A percentile compares a stretch with the other conserved stretches of the same genome.
These are phyloP conservation scores for Autographa gamma DNA, from an alignment of 2,888 invertebrate genomes.

Conservation along the genomic window DNA sequence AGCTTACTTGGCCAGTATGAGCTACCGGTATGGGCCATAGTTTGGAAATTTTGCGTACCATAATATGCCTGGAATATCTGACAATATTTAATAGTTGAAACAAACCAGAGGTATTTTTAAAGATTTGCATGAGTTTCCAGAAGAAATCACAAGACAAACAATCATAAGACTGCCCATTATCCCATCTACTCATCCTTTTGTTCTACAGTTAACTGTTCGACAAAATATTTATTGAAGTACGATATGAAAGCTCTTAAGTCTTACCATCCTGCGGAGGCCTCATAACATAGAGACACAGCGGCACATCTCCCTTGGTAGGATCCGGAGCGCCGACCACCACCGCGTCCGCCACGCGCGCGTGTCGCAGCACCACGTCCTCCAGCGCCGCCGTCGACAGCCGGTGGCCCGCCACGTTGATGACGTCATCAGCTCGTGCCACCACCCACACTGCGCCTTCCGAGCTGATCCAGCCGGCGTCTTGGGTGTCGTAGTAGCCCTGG, in stretches of 20 bases:
- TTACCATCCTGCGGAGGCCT: constrained; percentile 88
- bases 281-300: constrained; percentile 95
- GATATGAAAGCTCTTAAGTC: constrained; percentile 43
- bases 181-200: no score
- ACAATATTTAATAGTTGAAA: no score
- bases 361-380: constrained; percentile 96
- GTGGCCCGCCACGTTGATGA: constrained; percentile 98
- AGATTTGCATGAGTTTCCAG: no score
- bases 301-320: constrained; percentile 96
- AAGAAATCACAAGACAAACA: no score
- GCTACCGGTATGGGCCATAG: no score
- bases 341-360: constrained; percentile 95
- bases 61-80: no score
- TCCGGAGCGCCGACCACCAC: constrained; percentile 97
- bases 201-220: no score
- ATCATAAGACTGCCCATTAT: no score
- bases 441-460: constrained; percentile 95
- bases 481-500: constrained; percentile 97
- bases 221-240: no score
- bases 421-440: constrained; percentile 97
- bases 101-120: no score
- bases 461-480: constrained; percentile 97
- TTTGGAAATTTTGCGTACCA: no score
- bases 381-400: constrained; percentile 96
- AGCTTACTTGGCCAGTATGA: no score